phyloP scores from a whole-genome alignment of 2,888 invertebrate species.

The Sphaerophoria rueppellii region DNA sequence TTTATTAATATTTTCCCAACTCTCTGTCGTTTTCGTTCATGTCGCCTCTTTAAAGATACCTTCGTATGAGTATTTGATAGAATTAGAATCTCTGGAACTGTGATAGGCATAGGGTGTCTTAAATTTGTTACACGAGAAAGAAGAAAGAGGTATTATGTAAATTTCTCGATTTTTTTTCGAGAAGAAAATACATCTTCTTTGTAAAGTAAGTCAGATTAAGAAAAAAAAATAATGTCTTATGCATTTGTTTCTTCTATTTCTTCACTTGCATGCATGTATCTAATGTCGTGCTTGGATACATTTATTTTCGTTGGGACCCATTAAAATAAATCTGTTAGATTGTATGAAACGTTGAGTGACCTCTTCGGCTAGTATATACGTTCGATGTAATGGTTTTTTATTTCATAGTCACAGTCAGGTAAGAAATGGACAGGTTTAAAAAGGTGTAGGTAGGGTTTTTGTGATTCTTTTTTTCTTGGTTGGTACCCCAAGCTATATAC shows the following conservation, averaged over 20 bases:
- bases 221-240: constrained; percentile 45
- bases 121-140: constrained; percentile 28
- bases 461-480: constrained; percentile 1
- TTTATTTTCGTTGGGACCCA: constrained; percentile 8
- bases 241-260: constrained; percentile 33
- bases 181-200: constrained; percentile 24
- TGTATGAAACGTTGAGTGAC: constrained; percentile 59
- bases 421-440: constrained; percentile 63
- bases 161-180: constrained; percentile 40
- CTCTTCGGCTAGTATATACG: constrained; percentile 42
- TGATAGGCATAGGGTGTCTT: constrained; percentile 43
- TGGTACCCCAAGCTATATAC: not conserved
- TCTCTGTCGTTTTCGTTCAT: constrained; percentile 4
- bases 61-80: not conserved
- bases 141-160: constrained; percentile 67
- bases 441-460: constrained; percentile 18
- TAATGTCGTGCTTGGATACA: constrained; percentile 47
- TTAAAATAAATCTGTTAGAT: constrained; percentile 25
- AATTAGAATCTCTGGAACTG: constrained; percentile 15
- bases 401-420: constrained; percentile 61
- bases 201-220: constrained; percentile 71
- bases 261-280: constrained; percentile 42
- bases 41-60: not conserved
- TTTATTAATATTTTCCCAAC: constrained; percentile 64
- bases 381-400: constrained; percentile 61